Conservation (phyloP, 64 coral and sea anemone species). For the Actinia tenebrosa region DNA sequence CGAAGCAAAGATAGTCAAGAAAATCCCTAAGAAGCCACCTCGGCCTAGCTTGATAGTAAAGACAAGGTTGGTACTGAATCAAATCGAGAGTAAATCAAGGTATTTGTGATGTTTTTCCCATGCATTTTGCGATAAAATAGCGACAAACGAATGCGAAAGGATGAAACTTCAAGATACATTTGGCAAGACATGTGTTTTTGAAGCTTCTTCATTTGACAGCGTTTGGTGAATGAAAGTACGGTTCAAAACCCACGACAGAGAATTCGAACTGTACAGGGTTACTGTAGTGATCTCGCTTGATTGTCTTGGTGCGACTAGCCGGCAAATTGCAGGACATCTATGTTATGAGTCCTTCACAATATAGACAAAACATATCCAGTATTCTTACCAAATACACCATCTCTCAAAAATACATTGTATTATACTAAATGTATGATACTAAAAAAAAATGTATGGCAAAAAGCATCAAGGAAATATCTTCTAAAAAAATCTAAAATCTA, state of each 20-base stretch:
- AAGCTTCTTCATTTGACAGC: background rate
- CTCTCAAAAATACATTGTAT: no score
- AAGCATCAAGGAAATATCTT: background rate
- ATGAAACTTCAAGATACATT: background rate
- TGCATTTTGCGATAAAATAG: background rate
- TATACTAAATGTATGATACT: no score
- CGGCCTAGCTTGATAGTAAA: background rate
- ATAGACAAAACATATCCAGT: no score
- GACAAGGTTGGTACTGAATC: background rate
- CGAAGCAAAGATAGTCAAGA: background rate
- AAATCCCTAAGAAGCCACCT: slow-evolving; percentile 12
- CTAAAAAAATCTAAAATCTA: background rate
- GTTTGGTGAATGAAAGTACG: background rate
- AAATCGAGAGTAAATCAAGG: background rate
- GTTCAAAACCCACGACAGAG: background rate
- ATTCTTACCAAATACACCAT: no score
- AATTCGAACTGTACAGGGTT: background rate
- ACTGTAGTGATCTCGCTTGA: background rate
- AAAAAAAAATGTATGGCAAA: background rate
- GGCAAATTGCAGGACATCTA: background rate
- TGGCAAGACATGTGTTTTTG: background rate
- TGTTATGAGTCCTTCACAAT: no score
- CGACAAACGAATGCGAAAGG: background rate
- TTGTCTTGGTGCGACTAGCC: background rate
- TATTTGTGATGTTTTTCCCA: background rate